Evolutionary conservation across 2,113 vertebrate genomes (phyloP).

Genomic region (Zapus hudsonius): DNA sequence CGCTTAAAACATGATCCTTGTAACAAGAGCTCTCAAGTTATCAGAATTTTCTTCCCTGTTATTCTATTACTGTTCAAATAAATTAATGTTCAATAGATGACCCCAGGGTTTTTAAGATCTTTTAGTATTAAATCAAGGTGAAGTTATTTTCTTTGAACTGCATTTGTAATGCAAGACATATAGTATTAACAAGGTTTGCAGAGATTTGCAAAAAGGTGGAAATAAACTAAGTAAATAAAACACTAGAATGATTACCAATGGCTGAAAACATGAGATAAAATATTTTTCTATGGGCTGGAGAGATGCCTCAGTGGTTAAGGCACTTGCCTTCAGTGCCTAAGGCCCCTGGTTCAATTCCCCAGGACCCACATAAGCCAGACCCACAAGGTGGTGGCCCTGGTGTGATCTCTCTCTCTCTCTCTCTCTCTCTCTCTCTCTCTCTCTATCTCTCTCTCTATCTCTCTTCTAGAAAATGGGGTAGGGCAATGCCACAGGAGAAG

Average conservation of each 20-base stretch:
- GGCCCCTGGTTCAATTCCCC: too few species aligned
- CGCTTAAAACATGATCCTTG: background rate
- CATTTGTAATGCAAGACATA: conserved; percentile 28
- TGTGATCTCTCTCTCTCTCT: too few species aligned
- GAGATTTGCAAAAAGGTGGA: background rate
- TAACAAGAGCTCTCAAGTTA: background rate
- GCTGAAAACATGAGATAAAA: background rate
- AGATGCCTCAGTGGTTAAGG: too few species aligned
- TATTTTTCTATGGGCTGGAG: too few species aligned
- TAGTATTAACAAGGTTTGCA: background rate
- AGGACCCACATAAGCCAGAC: too few species aligned
- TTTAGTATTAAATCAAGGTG: conserved; percentile 1
- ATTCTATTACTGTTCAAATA: conserved; percentile 12
- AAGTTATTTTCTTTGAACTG: background rate
- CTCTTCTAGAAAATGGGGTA: too few species aligned
- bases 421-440: too few species aligned
- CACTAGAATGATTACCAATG: background rate
- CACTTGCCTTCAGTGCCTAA: too few species aligned
- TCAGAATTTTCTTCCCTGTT: conserved; percentile 31
- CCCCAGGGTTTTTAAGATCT: background rate
- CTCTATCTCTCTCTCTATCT: too few species aligned
- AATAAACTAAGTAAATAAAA: background rate
- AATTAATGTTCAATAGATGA: conserved; percentile 35
- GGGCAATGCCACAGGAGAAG: too few species aligned
- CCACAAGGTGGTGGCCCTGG: too few species aligned